phyloP scores from a whole-genome alignment of 2,888 invertebrate species.

The Chorisops tibialis region DNA sequence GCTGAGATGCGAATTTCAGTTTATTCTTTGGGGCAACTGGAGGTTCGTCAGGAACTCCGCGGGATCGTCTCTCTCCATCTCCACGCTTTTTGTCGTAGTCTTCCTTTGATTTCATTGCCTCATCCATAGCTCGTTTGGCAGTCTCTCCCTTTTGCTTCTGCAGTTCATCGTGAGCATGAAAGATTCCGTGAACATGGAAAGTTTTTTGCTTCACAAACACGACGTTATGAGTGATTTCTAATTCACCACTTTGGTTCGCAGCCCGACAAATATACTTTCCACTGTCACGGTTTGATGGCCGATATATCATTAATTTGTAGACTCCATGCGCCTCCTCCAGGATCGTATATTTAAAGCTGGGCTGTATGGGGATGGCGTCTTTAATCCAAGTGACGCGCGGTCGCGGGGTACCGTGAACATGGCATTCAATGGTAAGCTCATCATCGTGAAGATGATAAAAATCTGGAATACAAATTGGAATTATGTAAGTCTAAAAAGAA shows the following conservation, averaged over 20 bases:
- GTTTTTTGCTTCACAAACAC: conserved; percentile 57
- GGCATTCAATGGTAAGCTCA: conserved; percentile 60
- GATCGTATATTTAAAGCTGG: conserved; percentile 49
- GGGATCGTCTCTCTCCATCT: conserved; percentile 35
- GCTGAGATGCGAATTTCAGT: conserved; percentile 64
- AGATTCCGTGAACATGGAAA: conserved; percentile 50
- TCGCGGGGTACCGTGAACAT: conserved; percentile 49
- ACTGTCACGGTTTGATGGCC: conserved; percentile 59
- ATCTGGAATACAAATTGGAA: conserved; percentile 38
- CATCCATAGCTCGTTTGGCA: conserved; percentile 47
- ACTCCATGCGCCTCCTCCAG: conserved; percentile 52
- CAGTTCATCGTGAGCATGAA: conserved; percentile 47
- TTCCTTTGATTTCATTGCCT: conserved; percentile 48
- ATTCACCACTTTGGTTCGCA: conserved; percentile 64
- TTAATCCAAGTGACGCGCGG: conserved; percentile 49
- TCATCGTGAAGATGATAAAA: conserved; percentile 55
- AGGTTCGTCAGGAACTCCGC: conserved; percentile 41
- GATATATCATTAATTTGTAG: conserved; percentile 57
- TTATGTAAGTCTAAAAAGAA: not conserved
- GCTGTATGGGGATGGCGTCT: conserved; percentile 45
- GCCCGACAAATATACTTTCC: conserved; percentile 70
- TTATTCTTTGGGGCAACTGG: conserved; percentile 49
- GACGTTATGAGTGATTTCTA: conserved; percentile 51
- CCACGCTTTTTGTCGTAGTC: conserved; percentile 48
- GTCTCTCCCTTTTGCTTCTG: conserved; percentile 45